Evolutionary conservation across 1,140 invertebrate species (phyloP), one percentile per base, ranked within the genome.

Genomic region (Mamestra configurata): DNA sequence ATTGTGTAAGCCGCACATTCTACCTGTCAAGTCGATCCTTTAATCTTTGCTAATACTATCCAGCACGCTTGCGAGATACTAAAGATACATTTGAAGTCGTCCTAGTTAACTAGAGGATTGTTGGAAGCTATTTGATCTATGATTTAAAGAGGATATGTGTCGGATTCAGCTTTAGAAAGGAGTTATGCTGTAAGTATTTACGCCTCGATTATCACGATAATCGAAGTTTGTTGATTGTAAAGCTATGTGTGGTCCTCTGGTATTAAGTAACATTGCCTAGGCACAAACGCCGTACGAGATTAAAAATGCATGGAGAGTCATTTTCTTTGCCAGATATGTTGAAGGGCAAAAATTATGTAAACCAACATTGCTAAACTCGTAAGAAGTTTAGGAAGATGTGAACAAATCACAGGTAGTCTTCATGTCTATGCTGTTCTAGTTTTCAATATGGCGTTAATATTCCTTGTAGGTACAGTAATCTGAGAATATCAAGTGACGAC

Each of bases 21-120:
- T 40, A 66, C 61, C 35, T 70, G 66, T 70, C 66, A 70, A 40
- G 66, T 61, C 27, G 24, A 70, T 70, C 66, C 66, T 70, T 70
- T 70, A 70, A 70, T 70, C 40, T 70, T 43, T 70, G 66, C 66
- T 70, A 49, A 70, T 70, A 70, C 40, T 46, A 68, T 5, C 66
- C 66, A 49, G 40, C 43, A 70, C 22, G 66, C 40, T 70, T 49
- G 64, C 22, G 18, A 68, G 40, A 46, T 66, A 66, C 61, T 66
- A n/a, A 18, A 66, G 61, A 43, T 43, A 43, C 31, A 11, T 49
- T 27, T 70, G 13, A 70, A 27, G 22, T 35, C 49, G 66, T 70
- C 40, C 66, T 49, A 70, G 66, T 70, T 46, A 27, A 64, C 22
- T 24, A 3, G 2, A 22, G 64, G 22, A 49, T 70, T 70, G 66